Evolutionary conservation across 2,797 vertebrate species (phyloP).

Genomic region (Champsocephalus gunnari): DNA sequence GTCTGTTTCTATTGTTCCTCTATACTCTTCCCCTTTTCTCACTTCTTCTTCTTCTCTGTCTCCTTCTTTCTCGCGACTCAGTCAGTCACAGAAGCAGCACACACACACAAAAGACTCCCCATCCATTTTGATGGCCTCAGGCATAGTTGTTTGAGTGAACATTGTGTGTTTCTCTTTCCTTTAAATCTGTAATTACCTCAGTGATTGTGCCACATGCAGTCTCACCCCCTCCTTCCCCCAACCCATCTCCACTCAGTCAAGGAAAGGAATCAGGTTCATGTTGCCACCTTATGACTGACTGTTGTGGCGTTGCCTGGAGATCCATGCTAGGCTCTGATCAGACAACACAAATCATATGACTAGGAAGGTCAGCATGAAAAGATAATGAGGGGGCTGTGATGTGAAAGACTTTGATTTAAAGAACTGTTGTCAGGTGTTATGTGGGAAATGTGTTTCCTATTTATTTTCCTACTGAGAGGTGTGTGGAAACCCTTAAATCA

Average conservation of each 20-base stretch:
- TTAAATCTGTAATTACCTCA: slow-evolving; percentile 70
- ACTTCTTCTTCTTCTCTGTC: slow-evolving; percentile 29
- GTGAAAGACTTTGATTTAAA: slow-evolving; percentile 42
- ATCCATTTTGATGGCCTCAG: slow-evolving; percentile 46
- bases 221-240: slow-evolving; percentile 6
- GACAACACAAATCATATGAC: slow-evolving; percentile 36
- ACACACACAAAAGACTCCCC: slow-evolving; percentile 36
- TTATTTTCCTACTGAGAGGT: slow-evolving; percentile 35
- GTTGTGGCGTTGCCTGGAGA: slow-evolving; percentile 43
- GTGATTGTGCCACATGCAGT: slow-evolving; percentile 41
- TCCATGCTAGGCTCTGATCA: slow-evolving; percentile 42
- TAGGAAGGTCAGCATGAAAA: slow-evolving; percentile 36
- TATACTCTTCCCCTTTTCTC: slow-evolving; percentile 31
- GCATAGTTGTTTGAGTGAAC: slow-evolving; percentile 43
- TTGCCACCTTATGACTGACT: slow-evolving; percentile 57
- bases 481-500: slow-evolving; percentile 52
- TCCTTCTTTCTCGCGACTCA: slow-evolving; percentile 42
- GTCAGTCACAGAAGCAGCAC: slow-evolving; percentile 36
- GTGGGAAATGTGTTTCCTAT: slow-evolving; percentile 43
- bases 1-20: slow-evolving; percentile 39
- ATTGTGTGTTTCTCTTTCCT: slow-evolving; percentile 46
- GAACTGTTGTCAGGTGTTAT: slow-evolving; percentile 29
- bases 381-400: slow-evolving; percentile 52
- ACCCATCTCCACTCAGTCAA: slow-evolving; percentile 13
- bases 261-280: slow-evolving; percentile 29